phyloP scores from a whole-genome alignment of 2,797 vertebrate species.

The Hirundo rustica region DNA sequence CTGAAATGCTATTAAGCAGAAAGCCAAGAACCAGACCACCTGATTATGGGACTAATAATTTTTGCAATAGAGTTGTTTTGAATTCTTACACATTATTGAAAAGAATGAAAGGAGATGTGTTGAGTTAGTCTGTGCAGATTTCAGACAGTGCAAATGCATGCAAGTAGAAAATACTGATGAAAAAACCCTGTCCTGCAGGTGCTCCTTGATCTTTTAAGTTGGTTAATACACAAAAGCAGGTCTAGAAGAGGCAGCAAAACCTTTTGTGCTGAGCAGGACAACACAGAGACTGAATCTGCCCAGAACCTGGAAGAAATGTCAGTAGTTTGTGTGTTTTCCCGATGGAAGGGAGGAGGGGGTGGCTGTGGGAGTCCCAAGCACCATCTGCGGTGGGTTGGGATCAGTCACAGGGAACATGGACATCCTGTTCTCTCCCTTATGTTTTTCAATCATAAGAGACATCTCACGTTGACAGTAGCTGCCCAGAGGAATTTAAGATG shows the following conservation, averaged over 20 bases:
- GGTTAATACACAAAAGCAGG: neutral
- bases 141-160: neutral
- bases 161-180: neutral
- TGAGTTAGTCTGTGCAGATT: neutral
- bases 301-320: neutral
- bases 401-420: neutral
- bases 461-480: neutral
- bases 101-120: neutral
- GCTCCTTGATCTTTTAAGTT: neutral
- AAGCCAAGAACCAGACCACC: neutral
- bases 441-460: neutral
- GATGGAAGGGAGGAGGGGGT: neutral
- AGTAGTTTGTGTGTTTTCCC: neutral
- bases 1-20: neutral
- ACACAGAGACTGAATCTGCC: neutral
- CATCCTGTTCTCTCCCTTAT: neutral
- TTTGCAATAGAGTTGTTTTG: neutral
- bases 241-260: neutral
- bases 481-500: neutral
- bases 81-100: neutral
- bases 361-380: neutral
- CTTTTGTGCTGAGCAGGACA: neutral
- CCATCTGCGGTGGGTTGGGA: neutral
- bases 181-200: neutral
- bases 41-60: neutral